Evolutionary conservation across 2,888 invertebrate genomes (phyloP), one percentile per base, ranked within the genome.

Genomic region (Drosophila fulvimacula): DNA sequence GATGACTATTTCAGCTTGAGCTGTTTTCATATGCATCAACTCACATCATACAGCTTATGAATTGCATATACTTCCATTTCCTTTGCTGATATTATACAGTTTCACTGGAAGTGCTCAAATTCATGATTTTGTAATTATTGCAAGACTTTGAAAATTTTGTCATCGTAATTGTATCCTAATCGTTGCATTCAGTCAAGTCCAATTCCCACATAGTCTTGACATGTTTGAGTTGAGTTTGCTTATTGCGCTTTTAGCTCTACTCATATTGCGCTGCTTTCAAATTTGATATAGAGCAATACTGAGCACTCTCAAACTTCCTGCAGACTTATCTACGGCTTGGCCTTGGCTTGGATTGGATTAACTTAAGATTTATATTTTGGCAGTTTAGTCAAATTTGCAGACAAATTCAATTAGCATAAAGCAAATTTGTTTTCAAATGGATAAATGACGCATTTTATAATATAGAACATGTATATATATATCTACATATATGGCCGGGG

Each of bases 181-280:
- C 21, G 27, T 19, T 24, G 55, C 24, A 49, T 58, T 39, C 24
- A 46, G 58, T 36, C 49, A 53, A 17, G 57, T 10, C 58, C 53
- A 48, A 48, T 81, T 85, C 80, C 49, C 82, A 82, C 80, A 56
- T 80, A 61, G 32, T 74, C 81, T 82, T 82, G 81, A 74, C 87
- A 70, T 30, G 61, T 36, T 76, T 73, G 1, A 17, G 15, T 7
- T 13, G 17, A 13, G 42, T 3, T 58, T 27, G 27, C 6, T n/a
- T 17, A 32, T 46, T 30, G n/a, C 19, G 19, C 21, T 24, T 36
- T 5, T 36, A 5, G 34, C 34, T n/a, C n/a, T n/a, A 36, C 5
- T 36, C 34, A 15, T 15, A 36, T 36, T 36, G 34, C 34, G 34
- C 1, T 5, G 27, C 42, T 30, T 44, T 65, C 39, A n/a, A 46